These are phyloP conservation scores for Otus sunia DNA, from an alignment of 2,113 vertebrate genomes.

Conservation along the genomic window DNA sequence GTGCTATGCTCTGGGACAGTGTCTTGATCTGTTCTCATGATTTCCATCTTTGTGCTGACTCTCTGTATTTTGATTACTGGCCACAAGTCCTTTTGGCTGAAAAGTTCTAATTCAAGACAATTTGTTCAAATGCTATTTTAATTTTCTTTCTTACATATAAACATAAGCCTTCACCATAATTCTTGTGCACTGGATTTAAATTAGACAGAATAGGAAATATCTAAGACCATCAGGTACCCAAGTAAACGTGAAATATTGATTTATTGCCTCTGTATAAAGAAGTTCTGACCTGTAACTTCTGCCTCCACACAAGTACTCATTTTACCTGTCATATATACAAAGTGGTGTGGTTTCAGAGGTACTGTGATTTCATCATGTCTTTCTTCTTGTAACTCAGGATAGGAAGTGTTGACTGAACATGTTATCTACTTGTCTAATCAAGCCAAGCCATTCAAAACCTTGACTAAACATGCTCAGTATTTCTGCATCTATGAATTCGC, in stretches of 20 bases:
- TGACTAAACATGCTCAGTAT: background rate
- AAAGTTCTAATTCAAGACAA: background rate
- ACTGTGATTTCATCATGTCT: background rate
- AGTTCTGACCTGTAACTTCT: background rate
- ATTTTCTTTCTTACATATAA: background rate
- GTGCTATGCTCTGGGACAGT: background rate
- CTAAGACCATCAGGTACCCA: accelerated
- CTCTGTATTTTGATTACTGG: background rate
- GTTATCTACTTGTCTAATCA: background rate
- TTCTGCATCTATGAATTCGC: background rate
- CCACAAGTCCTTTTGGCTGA: background rate
- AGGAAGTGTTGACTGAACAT: background rate
- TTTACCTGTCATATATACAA: background rate
- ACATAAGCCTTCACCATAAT: background rate
- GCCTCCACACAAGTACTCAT: background rate
- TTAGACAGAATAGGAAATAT: background rate
- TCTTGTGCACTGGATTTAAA: background rate
- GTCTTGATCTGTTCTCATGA: background rate
- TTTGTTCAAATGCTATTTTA: background rate
- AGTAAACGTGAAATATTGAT: background rate
- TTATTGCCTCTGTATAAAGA: background rate
- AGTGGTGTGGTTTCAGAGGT: background rate
- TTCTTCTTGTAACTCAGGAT: background rate
- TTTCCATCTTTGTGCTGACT: background rate
- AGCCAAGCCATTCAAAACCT: background rate